Base-by-base conservation (phyloP, 2,888 invertebrate species). In the Rhagium mordax region DNA sequence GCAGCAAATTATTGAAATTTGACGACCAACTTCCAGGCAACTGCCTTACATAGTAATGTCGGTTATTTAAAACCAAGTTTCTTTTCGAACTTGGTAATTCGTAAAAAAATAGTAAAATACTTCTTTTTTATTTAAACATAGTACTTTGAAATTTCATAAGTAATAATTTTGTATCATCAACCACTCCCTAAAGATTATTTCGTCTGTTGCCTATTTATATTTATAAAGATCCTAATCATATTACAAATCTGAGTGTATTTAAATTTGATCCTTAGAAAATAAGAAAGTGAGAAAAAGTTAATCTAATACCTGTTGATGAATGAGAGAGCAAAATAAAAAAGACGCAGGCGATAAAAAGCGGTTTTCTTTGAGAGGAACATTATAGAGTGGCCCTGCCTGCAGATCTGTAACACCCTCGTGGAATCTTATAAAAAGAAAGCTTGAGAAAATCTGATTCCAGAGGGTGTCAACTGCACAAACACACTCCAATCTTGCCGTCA, bases 401-500 rank as follows among this genome's bases (percentile, higher is more conserved):
- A 74, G 80, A 80, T 81, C 79, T 80, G 77, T 78, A 78, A 80
- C 82, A 78, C 79, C 80, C 78, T 74, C 77, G 75, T 77, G 71
- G 75, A 74, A 74, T 75, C 74, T 72, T 75, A 75, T 75, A 75
- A 74, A 83, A 84, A 83, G 82, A 85, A 84, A 83, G 81, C 79
- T 81, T 81, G 84, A 80, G 83, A 84, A 85, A 86, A 85, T 86
- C 85, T 80, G 85, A 85, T 85, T 85, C 83, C 84, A 82, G 83
- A 86, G 86, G 86, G 86, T 86, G 86, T 86, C 86, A 86, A 84
- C 85, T 83, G 84, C 86, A 86, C 85, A 86, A 85, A 85, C 85
- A 85, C 85, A 85, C 85, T 84, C 82, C 83, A 83, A 83, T 84
- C 81, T 82, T 81, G 77, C 79, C 81, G 82, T 83, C 83, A 84